Conservation (phyloP, 2,797 vertebrate species). For the Bothrops alternatus region DNA sequence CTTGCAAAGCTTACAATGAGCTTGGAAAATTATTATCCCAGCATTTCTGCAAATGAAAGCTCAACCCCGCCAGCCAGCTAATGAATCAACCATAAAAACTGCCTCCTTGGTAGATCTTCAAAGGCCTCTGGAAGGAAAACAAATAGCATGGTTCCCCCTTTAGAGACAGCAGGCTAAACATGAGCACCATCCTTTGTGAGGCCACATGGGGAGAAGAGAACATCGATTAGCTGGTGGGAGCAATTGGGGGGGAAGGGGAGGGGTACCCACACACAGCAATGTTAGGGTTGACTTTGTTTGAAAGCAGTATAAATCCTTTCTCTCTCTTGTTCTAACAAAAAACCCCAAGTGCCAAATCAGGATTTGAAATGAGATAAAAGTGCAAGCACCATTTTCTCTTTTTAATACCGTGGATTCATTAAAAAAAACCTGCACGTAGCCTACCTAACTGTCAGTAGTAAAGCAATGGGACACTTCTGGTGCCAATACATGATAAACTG, state of each 20-base stretch:
- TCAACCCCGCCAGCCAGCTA: conserved; percentile 67
- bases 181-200: conserved; percentile 44
- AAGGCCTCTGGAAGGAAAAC: conserved; percentile 74
- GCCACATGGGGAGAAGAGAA: conserved; percentile 43
- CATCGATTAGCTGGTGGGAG: conserved; percentile 20
- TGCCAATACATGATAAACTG: background rate
- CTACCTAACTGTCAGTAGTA: background rate
- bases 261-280: conserved; percentile 1
- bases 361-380: background rate
- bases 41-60: conserved; percentile 61
- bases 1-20: conserved; percentile 36
- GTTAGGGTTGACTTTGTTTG: conserved; percentile 22
- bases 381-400: background rate
- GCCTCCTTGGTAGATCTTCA: conserved; percentile 77
- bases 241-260: background rate
- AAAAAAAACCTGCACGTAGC: background rate
- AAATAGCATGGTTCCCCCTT: conserved; percentile 76
- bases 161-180: conserved; percentile 69
- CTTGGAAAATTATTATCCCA: conserved; percentile 44
- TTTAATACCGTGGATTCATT: background rate
- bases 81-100: conserved; percentile 79
- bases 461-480: background rate
- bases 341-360: background rate
- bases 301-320: conserved; percentile 2
- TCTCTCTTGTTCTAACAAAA: background rate